A percentile compares a stretch with the other conserved stretches of the same genome.
Evolutionary conservation across 2,888 invertebrate genomes (phyloP).

Genomic region (Melangyna quadrimaculata): DNA sequence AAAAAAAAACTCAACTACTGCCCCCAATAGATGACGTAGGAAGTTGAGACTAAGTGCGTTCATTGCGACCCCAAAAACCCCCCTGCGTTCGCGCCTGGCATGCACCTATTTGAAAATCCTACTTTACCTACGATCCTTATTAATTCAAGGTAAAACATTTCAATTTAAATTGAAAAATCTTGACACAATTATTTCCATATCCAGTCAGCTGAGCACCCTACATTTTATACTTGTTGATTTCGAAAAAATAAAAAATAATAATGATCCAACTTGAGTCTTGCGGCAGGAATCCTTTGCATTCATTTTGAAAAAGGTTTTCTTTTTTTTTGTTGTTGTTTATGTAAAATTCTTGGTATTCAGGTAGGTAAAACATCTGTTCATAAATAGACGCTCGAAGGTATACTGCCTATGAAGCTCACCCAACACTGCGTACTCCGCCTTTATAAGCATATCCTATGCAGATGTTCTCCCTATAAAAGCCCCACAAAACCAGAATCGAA

Average conservation of each 20-base stretch:
- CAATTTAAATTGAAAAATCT: conserved; percentile 53
- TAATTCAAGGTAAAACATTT: conserved; percentile 23
- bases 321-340: neutral
- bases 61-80: no score
- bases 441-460: neutral
- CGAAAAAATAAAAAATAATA: conserved; percentile 6
- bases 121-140: neutral
- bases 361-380: conserved; percentile 12
- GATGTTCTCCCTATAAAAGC: neutral
- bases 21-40: no score
- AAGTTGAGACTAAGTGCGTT: no score
- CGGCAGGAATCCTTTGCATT: conserved; percentile 15
- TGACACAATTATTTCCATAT: conserved; percentile 23
- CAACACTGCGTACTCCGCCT: neutral
- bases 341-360: neutral
- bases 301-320: neutral
- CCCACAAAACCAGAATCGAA: neutral
- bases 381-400: conserved; percentile 5
- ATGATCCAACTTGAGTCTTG: conserved; percentile 11
- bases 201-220: neutral
- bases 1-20: no score
- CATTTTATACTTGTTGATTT: conserved; percentile 11
- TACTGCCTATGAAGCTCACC: neutral
- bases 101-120: neutral
- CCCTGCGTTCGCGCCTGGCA: no score